A percentile compares a stretch with the other conserved stretches of the same genome.
phyloP scores from a whole-genome alignment of 1,140 invertebrate species.

The Meteorus sp. region DNA sequence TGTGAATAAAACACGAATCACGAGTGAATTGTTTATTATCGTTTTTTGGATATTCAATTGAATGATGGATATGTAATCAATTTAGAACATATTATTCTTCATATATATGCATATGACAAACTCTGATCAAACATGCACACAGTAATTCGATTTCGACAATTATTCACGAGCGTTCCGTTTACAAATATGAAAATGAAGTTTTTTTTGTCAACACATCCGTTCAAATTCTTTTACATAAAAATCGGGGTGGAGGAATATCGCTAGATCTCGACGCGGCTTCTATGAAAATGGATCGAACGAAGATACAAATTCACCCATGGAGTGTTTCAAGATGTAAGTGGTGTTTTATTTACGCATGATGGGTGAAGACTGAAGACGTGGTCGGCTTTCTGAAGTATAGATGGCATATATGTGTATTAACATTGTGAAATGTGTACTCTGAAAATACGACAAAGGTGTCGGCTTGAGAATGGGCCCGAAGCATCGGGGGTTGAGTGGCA shows the following conservation, averaged over 20 bases:
- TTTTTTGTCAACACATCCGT: not conserved
- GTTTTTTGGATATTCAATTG: too few relatives aligned
- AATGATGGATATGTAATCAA: too few relatives aligned
- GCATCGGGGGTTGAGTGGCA: constrained; percentile 50
- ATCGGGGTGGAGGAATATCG: constrained; percentile 18
- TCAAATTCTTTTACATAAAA: not conserved
- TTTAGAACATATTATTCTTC: too few relatives aligned
- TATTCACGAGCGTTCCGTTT: too few relatives aligned
- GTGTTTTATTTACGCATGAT: constrained; percentile 39
- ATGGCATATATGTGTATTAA: too few relatives aligned
- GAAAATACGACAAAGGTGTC: constrained; percentile 22
- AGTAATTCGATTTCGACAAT: too few relatives aligned
- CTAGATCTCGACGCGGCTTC: constrained; percentile 25
- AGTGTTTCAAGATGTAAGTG: constrained; percentile 28
- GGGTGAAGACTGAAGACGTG: constrained; percentile 33
- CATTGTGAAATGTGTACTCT: constrained; percentile 8
- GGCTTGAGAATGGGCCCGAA: constrained; percentile 17
- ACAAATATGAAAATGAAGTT: too few relatives aligned
- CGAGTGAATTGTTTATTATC: too few relatives aligned
- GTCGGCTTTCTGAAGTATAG: constrained; percentile 10
- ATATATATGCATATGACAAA: too few relatives aligned
- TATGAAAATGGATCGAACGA: constrained; percentile 28
- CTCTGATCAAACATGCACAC: too few relatives aligned
- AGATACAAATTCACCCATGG: constrained; percentile 20
- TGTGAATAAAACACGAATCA: too few relatives aligned